Evolutionary conservation across 37 sponge, comb jelly and placozoan genomes (phyloP), one percentile per base, ranked within the genome.

Genomic region (Chondrilla cf. caribensis): DNA sequence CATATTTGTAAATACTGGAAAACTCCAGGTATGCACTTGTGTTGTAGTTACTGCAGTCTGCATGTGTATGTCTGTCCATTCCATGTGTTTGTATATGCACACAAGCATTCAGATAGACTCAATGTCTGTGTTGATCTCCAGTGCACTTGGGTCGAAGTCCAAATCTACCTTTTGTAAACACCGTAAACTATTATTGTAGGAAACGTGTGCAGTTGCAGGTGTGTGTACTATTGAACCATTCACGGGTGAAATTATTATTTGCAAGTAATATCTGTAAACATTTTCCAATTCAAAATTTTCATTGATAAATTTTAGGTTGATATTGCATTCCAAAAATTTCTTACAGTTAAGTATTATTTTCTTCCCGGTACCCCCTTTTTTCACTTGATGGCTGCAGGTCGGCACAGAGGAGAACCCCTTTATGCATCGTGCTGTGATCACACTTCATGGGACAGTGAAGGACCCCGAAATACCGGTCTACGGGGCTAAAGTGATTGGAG

Each of bases 401-500:
- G 96, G 96, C 8, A 93, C 96, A 58, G 91, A 96, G 58, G 77
- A 75, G 8, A n/a, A 47, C 14, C 97, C 92, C 5, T 96, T 93
- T 80, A 44, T 58, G 38, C 90, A 91, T 67, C 82, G 28, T 39
- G 91, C 97, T 38, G 60, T 24, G 0, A 87, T 96, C 37, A 88
- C 86, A 38, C 77, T 96, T 2, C 79, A 89, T 80, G 97, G 97
- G 0, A 80, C 65, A 25, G 36, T 89, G 0, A 58, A 25, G 18
- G 91, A 91, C 47, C 94, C 97, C 47, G 94, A 93, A 54, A 89
- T 96, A 70, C 97, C 97, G 31, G 81, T 93, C 21, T 96, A 96
- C 67, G 97, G 97, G 54, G 89, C 97, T 54, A 96, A 96, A 78
- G 89, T 86, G 29, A 82, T 96, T 24, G 97, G 83, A 26, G 77